These are phyloP conservation scores for Ariopsis seemanni DNA, from an alignment of 2,113 vertebrate species.

Conservation along the genomic window DNA sequence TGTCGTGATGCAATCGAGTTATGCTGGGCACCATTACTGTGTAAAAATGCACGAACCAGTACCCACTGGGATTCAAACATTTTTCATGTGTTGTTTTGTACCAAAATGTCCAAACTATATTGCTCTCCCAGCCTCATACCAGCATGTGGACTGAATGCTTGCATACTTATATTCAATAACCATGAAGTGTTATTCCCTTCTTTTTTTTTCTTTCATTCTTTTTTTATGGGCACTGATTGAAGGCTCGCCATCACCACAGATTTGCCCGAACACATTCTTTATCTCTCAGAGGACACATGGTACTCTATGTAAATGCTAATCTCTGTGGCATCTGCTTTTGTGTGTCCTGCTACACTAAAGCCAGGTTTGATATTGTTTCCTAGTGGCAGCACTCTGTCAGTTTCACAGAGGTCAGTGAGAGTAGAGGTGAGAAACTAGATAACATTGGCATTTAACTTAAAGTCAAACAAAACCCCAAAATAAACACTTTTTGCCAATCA, in stretches of 20 bases:
- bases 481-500: too few species aligned
- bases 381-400: conserved; percentile 21
- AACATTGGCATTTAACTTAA: conserved; percentile 37
- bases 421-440: conserved; percentile 36
- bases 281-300: conserved; percentile 33
- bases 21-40: background rate
- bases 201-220: conserved; percentile 3
- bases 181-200: conserved; percentile 33
- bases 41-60: background rate
- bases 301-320: conserved; percentile 46
- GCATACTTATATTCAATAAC: conserved; percentile 19
- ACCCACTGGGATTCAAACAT: conserved; percentile 24
- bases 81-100: conserved; percentile 31
- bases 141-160: conserved; percentile 7
- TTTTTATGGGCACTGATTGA: conserved; percentile 37
- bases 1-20: conserved; percentile 31
- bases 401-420: conserved; percentile 43
- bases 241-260: conserved; percentile 9
- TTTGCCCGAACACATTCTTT: background rate
- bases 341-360: conserved; percentile 42
- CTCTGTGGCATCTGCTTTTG: conserved; percentile 44
- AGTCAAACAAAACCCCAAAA: background rate
- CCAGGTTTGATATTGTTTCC: conserved; percentile 41
- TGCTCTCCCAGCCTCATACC: background rate
- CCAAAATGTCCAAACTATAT: conserved; percentile 26